Conservation (phyloP, 2,888 invertebrate species). For the Oeneis ivallda region DNA sequence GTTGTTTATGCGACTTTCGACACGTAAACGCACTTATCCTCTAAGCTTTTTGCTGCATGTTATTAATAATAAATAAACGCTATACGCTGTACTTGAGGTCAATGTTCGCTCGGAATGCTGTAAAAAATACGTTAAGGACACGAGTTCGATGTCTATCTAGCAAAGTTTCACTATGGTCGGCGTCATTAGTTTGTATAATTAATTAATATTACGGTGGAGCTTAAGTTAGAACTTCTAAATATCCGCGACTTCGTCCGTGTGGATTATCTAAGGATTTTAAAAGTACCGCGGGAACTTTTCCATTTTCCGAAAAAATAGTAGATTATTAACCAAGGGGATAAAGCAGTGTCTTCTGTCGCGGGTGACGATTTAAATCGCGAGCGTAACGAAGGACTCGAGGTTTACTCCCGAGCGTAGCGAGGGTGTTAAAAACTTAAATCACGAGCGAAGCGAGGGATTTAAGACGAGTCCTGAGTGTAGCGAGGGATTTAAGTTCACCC, state of each 20-base stretch:
- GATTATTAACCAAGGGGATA: too few relatives aligned
- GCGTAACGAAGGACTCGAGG: too few relatives aligned
- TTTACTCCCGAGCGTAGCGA: too few relatives aligned
- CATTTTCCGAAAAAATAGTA: too few relatives aligned
- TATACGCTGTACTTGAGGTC: slow-evolving; percentile 70
- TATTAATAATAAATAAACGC: slow-evolving; percentile 75
- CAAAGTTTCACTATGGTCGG: slow-evolving; percentile 54
- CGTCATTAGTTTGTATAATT: slow-evolving; percentile 54
- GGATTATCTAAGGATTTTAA: too few relatives aligned
- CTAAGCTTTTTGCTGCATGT: slow-evolving; percentile 68
- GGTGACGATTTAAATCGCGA: too few relatives aligned
- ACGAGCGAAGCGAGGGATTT: too few relatives aligned
- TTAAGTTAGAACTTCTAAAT: slow-evolving; percentile 11
- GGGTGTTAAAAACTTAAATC: too few relatives aligned
- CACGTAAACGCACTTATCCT: slow-evolving; percentile 65
- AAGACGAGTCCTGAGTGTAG: too few relatives aligned
- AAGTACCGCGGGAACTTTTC: too few relatives aligned
- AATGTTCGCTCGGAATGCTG: slow-evolving; percentile 71
- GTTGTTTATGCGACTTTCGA: slow-evolving; percentile 26
- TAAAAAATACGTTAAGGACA: slow-evolving; percentile 77
- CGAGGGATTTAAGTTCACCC: too few relatives aligned
- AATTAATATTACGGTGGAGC: slow-evolving; percentile 32
- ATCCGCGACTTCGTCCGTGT: neutral
- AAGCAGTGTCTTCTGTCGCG: too few relatives aligned
- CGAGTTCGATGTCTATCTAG: slow-evolving; percentile 61